These are phyloP conservation scores for Eurytoma adleriae DNA, from an alignment of 2,888 invertebrate genomes.

Conservation along the genomic window DNA sequence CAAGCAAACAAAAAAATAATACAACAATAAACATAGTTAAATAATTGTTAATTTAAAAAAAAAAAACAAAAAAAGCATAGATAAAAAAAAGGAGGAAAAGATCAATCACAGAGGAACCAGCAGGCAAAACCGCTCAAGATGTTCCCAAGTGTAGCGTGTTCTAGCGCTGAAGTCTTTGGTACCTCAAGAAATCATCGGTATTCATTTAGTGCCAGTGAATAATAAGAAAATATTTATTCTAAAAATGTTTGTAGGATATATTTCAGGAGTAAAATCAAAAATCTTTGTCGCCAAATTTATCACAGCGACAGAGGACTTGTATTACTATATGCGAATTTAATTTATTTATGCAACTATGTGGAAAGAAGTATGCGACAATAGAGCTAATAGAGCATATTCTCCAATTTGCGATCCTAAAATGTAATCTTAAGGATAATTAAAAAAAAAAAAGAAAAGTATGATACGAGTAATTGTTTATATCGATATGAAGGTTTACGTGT, in stretches of 20 bases:
- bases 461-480: conserved; percentile 42
- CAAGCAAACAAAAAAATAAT: conserved; percentile 40
- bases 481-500: conserved; percentile 37
- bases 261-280: conserved; percentile 35
- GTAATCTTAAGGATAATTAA: conserved; percentile 17
- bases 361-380: conserved; percentile 42
- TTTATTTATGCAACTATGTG: conserved; percentile 43
- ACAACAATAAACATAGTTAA: conserved; percentile 55
- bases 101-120: conserved; percentile 26
- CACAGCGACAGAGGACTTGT: conserved; percentile 23
- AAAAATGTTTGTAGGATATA: conserved; percentile 40
- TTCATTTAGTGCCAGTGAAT: conserved; percentile 48
- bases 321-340: conserved; percentile 31
- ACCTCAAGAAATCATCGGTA: conserved; percentile 49
- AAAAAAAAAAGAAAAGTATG: conserved; percentile 36
- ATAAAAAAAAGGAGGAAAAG: conserved; percentile 8
- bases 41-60: conserved; percentile 51
- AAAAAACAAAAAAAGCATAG: conserved; percentile 43
- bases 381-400: conserved; percentile 22
- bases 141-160: conserved; percentile 48
- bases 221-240: conserved; percentile 38
- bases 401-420: conserved; percentile 24
- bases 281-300: conserved; percentile 35
- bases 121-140: conserved; percentile 19
- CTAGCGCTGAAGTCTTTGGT: conserved; percentile 46